Base-by-base conservation (phyloP, 1,140 invertebrate species). In the Pinna nobilis region DNA sequence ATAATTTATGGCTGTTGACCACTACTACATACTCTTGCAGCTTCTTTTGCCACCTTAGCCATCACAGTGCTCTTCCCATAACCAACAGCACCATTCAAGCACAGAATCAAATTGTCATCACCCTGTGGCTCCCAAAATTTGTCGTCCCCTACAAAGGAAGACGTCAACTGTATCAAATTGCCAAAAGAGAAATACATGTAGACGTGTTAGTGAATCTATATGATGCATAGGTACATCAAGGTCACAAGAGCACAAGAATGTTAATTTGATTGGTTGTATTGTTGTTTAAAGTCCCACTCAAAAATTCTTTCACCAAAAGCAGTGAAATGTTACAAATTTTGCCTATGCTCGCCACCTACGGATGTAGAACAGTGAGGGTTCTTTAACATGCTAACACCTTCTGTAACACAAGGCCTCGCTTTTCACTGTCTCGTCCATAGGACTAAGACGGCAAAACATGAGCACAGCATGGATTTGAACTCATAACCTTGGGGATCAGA, bases 1-100 rank as follows among this genome's bases (percentile, higher is more conserved):
- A n/a, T n/a, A n/a, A n/a, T n/a, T n/a, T n/a, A n/a, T n/a, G n/a
- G n/a, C n/a, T n/a, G n/a, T n/a, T n/a, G n/a, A n/a, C n/a, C n/a
- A n/a, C n/a, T n/a, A n/a, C n/a, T 9, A 59, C 30, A 60, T 59
- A 82, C 80, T 66, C 76, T 68, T 5, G 75, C 15, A 7, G 49
- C 59, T 23, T 69, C 60, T 25, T 70, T 39, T 9, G 70, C 67
- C 11, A 84, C 53, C 55, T 70, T 78, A 23, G 84, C 80, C 53
- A 87, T 23, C 9, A 86, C 44, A 13, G 82, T 72, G 20, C 84
- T 82, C 61, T 87, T 87, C 3, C 86, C 86, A 73, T 78, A 82
- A 9, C 86, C 86, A 20, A 70, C 44, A 53, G 65, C 76, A 35
- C 81, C 81, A 32, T 76, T 70, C 30, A 86, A 30, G 68, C 80